Evolutionary conservation across 2,113 vertebrate species (phyloP).

Genomic region (Rhinoderma darwinii): DNA sequence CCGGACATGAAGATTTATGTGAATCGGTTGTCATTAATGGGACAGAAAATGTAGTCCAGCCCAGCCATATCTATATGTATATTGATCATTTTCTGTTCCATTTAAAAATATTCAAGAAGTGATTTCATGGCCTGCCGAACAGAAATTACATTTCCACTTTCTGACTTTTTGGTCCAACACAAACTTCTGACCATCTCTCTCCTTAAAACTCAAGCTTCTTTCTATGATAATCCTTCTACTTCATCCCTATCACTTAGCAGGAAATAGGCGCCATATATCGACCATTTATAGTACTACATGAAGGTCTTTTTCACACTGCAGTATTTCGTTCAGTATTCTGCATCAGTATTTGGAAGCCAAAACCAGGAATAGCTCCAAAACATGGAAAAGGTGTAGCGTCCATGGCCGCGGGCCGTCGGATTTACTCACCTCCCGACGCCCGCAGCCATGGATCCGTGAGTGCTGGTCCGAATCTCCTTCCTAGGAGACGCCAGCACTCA

Average conservation of each 20-base stretch:
- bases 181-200: neutral
- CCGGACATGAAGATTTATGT: neutral
- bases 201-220: neutral
- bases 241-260: neutral
- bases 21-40: neutral
- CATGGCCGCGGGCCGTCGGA: too few species aligned
- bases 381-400: too few species aligned
- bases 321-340: too few species aligned
- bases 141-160: constrained; percentile 1
- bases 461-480: too few species aligned
- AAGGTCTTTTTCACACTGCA: too few species aligned
- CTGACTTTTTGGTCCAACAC: neutral
- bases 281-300: neutral
- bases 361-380: too few species aligned
- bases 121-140: constrained; percentile 1
- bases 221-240: neutral
- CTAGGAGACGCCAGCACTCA: too few species aligned
- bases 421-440: too few species aligned
- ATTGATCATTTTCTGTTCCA: neutral
- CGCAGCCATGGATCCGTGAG: too few species aligned
- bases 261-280: neutral
- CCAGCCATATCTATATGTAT: neutral
- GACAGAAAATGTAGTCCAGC: neutral
- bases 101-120: constrained; percentile 3
- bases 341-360: too few species aligned